These are phyloP conservation scores for Sphaerophoria taeniata DNA, from an alignment of 2,888 invertebrate genomes.

Conservation along the genomic window DNA sequence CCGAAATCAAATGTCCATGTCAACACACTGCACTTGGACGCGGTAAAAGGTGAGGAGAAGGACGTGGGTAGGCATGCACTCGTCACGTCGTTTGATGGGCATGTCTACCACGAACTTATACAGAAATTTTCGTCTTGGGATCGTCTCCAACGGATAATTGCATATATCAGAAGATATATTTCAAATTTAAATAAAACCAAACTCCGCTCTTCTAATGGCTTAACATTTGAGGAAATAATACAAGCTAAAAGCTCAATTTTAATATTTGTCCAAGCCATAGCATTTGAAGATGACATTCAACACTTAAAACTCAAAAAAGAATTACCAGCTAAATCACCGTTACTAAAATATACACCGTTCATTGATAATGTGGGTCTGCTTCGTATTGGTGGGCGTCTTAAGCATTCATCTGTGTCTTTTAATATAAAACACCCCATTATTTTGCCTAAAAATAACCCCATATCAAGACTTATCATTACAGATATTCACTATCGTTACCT, in stretches of 20 bases:
- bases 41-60: background rate
- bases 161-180: conserved; percentile 6
- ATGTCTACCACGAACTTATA: background rate
- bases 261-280: background rate
- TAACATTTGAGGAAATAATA: background rate
- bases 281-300: conserved; percentile 14
- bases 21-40: background rate
- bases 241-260: background rate
- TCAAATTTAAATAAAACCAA: background rate
- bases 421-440: conserved; percentile 42
- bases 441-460: conserved; percentile 22
- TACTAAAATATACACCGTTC: conserved; percentile 11
- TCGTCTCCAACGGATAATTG: conserved; percentile 2
- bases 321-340: conserved; percentile 19
- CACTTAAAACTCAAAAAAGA: background rate
- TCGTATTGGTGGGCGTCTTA: conserved; percentile 18
- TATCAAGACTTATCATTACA: conserved; percentile 37
- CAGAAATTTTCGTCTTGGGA: conserved; percentile 33
- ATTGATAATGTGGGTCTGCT: conserved; percentile 30
- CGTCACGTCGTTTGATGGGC: background rate
- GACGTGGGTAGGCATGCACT: background rate
- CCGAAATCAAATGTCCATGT: background rate
- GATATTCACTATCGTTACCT: conserved; percentile 38
- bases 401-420: conserved; percentile 16
- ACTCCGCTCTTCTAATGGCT: background rate